Conservation (phyloP, 2,113 vertebrate species). For the Rhynchomys soricoides region DNA sequence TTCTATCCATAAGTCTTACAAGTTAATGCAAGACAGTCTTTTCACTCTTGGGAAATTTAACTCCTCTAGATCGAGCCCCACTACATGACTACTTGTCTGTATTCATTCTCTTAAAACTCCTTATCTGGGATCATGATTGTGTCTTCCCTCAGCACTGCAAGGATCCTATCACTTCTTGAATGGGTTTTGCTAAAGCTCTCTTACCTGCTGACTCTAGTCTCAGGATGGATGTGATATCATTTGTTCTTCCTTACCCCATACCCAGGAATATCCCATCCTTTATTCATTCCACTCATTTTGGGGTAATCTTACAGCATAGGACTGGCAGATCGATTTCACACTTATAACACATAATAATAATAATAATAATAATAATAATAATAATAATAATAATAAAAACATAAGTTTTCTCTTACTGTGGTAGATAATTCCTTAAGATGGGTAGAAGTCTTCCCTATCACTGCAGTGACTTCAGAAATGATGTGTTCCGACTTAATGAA, state of each 20-base stretch:
- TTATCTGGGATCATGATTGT: too few species aligned
- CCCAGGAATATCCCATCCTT: neutral
- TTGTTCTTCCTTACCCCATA: neutral
- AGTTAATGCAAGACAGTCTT: neutral
- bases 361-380: too few species aligned
- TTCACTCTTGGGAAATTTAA: neutral
- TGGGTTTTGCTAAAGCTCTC: neutral
- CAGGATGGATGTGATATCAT: accelerated
- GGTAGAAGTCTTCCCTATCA: neutral
- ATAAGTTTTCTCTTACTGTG: neutral
- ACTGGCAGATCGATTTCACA: neutral
- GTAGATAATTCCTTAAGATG: neutral
- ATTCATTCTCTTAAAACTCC: too few species aligned
- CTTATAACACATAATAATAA: too few species aligned
- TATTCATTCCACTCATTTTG: neutral
- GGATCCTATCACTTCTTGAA: neutral
- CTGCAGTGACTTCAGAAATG: neutral
- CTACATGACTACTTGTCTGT: neutral
- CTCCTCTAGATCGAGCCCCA: neutral
- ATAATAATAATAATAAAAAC: too few species aligned
- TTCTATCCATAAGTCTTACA: too few species aligned
- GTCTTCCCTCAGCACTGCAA: neutral
- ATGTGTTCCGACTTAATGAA: neutral
- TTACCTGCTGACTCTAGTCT: neutral
- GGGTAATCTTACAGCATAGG: neutral